Conservation (phyloP, 2,888 invertebrate genomes). For the Dynastes tityus region DNA sequence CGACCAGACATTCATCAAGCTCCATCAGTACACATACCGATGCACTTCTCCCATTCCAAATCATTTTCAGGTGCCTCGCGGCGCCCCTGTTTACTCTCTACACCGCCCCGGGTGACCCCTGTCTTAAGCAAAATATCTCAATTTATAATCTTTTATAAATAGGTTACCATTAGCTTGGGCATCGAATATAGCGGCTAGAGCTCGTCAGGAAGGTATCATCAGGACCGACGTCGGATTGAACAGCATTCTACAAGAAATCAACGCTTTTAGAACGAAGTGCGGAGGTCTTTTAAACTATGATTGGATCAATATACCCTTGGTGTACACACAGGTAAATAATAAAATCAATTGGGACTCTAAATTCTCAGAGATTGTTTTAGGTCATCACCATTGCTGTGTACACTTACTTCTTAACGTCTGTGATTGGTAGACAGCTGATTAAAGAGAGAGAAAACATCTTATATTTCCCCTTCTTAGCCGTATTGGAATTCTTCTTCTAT, state of each 20-base stretch:
- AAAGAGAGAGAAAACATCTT: constrained; percentile 73
- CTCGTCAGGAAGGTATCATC: constrained; percentile 88
- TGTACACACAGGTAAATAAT: constrained; percentile 80
- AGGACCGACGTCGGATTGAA: constrained; percentile 91
- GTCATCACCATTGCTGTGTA: constrained; percentile 93
- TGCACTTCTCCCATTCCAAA: too few relatives aligned
- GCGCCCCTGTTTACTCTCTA: too few relatives aligned
- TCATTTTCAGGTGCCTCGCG: too few relatives aligned
- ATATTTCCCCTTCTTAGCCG: constrained; percentile 91
- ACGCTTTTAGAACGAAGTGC: constrained; percentile 84
- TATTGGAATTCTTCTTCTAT: constrained; percentile 89
- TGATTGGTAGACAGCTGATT: constrained; percentile 86
- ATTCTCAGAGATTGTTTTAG: constrained; percentile 54
- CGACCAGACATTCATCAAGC: too few relatives aligned
- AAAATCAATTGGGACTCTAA: background rate
- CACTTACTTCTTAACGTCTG: constrained; percentile 88
- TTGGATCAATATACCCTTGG: constrained; percentile 84
- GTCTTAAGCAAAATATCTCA: background rate
- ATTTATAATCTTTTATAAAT: constrained; percentile 25
- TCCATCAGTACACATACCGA: too few relatives aligned
- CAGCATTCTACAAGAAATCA: constrained; percentile 88
- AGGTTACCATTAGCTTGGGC: constrained; percentile 92
- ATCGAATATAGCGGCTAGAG: constrained; percentile 87
- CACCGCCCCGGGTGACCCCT: too few relatives aligned
- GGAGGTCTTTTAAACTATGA: constrained; percentile 84